These are phyloP conservation scores for Drepana arcuata DNA, from an alignment of 1,140 invertebrate species.

Conservation along the genomic window DNA sequence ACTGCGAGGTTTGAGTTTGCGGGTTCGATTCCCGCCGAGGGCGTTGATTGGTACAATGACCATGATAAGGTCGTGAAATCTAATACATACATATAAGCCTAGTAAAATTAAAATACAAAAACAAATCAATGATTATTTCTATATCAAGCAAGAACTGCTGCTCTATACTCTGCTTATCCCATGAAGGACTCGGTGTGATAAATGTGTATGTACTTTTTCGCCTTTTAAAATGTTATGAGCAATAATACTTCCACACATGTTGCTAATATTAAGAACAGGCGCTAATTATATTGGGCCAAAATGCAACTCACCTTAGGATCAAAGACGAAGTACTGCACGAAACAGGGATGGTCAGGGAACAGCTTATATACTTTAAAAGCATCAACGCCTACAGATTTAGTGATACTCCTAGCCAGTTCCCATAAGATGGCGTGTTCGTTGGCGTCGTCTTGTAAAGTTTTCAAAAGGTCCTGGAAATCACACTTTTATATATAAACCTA, in stretches of 20 bases:
- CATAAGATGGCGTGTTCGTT: slow-evolving; percentile 25
- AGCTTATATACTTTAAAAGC: slow-evolving; percentile 36
- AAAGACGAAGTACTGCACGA: slow-evolving; percentile 26
- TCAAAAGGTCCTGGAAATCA: slow-evolving; percentile 25
- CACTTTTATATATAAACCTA: neutral
- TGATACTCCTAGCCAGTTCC: slow-evolving; percentile 24
- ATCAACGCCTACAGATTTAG: slow-evolving; percentile 23
- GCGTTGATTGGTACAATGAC: no score
- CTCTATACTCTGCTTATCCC: no score
- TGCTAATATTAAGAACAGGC: neutral
- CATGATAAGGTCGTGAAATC: no score
- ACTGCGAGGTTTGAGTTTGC: no score
- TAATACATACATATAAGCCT: no score
- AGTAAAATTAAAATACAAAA: no score
- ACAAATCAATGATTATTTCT: no score
- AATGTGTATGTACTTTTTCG: no score
- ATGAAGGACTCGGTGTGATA: no score
- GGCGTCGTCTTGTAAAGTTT: slow-evolving; percentile 16
- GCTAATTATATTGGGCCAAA: no score
- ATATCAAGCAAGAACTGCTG: no score
- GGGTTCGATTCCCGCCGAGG: no score
- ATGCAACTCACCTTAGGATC: slow-evolving; percentile 21
- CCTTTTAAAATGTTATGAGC: neutral
- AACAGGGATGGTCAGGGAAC: slow-evolving; percentile 26
- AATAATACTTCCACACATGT: neutral